These are phyloP conservation scores for Montipora cactus DNA, from an alignment of 64 coral and sea anemone genomes.

Conservation along the genomic window DNA sequence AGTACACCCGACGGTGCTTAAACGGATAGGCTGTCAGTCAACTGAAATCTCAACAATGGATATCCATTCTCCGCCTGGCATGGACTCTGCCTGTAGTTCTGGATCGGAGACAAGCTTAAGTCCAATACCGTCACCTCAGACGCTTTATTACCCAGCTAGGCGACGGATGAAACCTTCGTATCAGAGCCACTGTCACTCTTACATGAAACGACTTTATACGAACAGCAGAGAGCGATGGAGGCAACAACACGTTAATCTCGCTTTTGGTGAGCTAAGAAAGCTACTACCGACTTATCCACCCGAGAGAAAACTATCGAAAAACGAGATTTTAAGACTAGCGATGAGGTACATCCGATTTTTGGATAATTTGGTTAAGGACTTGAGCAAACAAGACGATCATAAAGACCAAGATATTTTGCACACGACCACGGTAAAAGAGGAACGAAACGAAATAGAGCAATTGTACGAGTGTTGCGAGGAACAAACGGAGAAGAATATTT, in stretches of 20 bases:
- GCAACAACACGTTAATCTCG: constrained; percentile 84
- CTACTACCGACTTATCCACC: constrained; percentile 84
- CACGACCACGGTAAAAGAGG: neutral
- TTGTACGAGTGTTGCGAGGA: constrained; percentile 9
- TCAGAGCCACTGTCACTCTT: constrained; percentile 58
- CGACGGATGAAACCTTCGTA: constrained; percentile 36
- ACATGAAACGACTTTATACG: constrained; percentile 83
- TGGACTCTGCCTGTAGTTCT: constrained; percentile 57
- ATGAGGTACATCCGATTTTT: constrained; percentile 92
- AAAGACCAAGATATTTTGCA: neutral
- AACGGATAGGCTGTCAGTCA: neutral
- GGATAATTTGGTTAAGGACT: constrained; percentile 73
- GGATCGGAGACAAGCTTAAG: constrained; percentile 74
- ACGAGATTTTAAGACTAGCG: constrained; percentile 88
- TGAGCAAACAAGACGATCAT: constrained; percentile 23
- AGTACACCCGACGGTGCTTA: neutral
- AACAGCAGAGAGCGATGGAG: constrained; percentile 86
- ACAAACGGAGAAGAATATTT: neutral
- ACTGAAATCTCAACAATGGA: constrained; percentile 36
- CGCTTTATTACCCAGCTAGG: constrained; percentile 29
- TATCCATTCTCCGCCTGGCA: constrained; percentile 14
- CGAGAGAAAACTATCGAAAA: constrained; percentile 88
- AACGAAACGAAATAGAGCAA: constrained; percentile 1
- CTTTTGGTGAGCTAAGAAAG: constrained; percentile 85
- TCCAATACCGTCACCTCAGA: constrained; percentile 37